Conservation (phyloP, 2,888 invertebrate species). For the Lepidocyrtoides sp. region DNA sequence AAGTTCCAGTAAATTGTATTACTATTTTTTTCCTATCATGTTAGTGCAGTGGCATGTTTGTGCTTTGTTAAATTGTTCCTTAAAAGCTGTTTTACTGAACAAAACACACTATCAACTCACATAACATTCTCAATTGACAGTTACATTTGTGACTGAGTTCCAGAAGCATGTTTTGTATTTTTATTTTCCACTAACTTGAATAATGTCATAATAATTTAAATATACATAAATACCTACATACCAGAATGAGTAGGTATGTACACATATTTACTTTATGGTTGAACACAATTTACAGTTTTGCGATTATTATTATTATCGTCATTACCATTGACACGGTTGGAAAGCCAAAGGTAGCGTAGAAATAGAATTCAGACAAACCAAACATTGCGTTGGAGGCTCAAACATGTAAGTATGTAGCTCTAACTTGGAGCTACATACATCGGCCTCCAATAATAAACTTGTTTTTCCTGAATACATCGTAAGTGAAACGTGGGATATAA, state of each 20-base stretch:
- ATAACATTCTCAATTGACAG: background rate
- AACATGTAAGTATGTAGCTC: background rate
- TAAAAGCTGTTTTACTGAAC: background rate
- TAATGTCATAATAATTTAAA: background rate
- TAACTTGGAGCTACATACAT: too few relatives aligned
- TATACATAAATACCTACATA: background rate
- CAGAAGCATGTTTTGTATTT: background rate
- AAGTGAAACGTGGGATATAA: background rate
- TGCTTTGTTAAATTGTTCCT: background rate
- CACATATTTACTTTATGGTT: too few relatives aligned
- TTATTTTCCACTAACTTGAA: background rate
- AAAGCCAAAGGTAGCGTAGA: background rate
- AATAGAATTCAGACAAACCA: background rate
- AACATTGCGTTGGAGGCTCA: background rate
- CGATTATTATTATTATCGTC: background rate
- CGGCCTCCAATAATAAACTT: background rate
- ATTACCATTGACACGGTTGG: conserved; percentile 13
- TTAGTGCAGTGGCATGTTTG: background rate
- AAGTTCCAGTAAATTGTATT: background rate
- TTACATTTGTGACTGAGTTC: too few relatives aligned
- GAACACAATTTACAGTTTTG: background rate
- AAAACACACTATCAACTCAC: background rate
- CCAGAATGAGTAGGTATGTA: background rate
- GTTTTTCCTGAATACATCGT: conserved; percentile 13
- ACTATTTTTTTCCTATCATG: background rate